Evolutionary conservation across 2,113 vertebrate species (phyloP).

Genomic region (Ranitomeya imitator): DNA sequence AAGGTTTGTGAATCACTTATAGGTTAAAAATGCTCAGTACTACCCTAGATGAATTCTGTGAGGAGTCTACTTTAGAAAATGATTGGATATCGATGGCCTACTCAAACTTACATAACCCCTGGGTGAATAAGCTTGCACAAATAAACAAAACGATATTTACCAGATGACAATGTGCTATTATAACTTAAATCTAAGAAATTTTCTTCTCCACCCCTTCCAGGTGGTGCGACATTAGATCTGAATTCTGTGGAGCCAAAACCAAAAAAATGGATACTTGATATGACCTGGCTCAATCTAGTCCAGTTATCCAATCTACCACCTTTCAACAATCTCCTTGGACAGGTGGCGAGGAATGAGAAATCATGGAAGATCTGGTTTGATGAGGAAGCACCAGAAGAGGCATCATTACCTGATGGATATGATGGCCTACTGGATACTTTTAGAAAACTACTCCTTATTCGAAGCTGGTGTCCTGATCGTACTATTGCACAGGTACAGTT

Average conservation of each 20-base stretch:
- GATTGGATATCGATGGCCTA: too few relatives aligned
- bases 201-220: slow-evolving; percentile 63
- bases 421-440: slow-evolving; percentile 76
- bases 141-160: not conserved
- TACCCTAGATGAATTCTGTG: too few relatives aligned
- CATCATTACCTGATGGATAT: slow-evolving; percentile 76
- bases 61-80: too few relatives aligned
- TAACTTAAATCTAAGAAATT: not conserved
- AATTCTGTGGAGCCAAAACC: slow-evolving; percentile 81
- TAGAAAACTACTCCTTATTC: slow-evolving; percentile 78
- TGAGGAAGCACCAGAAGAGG: slow-evolving; percentile 74
- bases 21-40: too few relatives aligned
- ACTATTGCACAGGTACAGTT: slow-evolving; percentile 76
- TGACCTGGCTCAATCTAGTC: slow-evolving; percentile 83
- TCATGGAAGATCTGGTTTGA: slow-evolving; percentile 82
- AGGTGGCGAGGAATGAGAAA: slow-evolving; percentile 77
- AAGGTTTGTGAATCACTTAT: too few relatives aligned
- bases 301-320: slow-evolving; percentile 75
- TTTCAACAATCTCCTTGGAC: slow-evolving; percentile 74
- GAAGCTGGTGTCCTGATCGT: slow-evolving; percentile 82
- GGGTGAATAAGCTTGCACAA: not conserved
- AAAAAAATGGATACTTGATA: slow-evolving; percentile 82
- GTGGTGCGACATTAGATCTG: slow-evolving; percentile 81
- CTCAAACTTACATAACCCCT: not conserved
- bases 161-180: not conserved